Evolutionary conservation across 2,888 invertebrate species (phyloP).

Genomic region (Himalopsyche anomala): DNA sequence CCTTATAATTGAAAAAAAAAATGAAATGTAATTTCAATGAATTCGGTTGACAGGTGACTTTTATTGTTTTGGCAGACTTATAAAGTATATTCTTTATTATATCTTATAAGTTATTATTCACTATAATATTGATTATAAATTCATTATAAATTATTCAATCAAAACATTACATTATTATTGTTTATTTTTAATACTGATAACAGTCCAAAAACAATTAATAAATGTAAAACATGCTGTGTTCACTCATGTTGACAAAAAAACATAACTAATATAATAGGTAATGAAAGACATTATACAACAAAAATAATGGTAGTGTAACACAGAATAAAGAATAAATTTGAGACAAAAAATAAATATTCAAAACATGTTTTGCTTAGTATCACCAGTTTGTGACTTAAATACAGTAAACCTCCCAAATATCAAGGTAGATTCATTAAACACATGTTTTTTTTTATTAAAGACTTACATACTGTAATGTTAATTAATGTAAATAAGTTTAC

Average conservation of each 20-base stretch:
- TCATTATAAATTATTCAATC: background rate
- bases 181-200: slow-evolving; percentile 18
- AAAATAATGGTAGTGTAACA: background rate
- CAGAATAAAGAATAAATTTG: too few relatives aligned
- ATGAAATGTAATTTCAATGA: background rate
- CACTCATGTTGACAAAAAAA: background rate
- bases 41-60: background rate
- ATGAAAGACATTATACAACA: background rate
- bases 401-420: too few relatives aligned
- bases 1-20: background rate
- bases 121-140: background rate
- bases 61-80: background rate
- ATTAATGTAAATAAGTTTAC: too few relatives aligned
- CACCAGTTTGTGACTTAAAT: too few relatives aligned
- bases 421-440: too few relatives aligned
- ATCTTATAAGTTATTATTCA: background rate
- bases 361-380: background rate
- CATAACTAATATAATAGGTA: background rate
- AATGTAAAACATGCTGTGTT: background rate
- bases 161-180: slow-evolving; percentile 11
- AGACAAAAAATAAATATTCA: too few relatives aligned
- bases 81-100: background rate
- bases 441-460: too few relatives aligned
- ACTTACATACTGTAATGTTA: too few relatives aligned
- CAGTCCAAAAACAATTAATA: slow-evolving; percentile 18